Base-by-base conservation (phyloP, 2,888 invertebrate genomes). In the Xestia ashworthii region DNA sequence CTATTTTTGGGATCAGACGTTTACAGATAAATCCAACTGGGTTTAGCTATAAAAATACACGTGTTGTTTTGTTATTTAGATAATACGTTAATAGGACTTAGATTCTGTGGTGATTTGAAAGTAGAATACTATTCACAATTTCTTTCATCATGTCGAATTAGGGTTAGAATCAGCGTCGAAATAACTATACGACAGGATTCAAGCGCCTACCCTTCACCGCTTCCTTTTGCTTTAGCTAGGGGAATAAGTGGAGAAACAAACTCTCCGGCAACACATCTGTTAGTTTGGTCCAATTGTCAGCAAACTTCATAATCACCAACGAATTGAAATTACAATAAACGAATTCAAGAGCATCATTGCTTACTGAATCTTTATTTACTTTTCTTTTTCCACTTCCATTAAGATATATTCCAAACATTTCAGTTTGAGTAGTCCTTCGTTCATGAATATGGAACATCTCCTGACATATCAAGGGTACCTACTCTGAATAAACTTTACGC, bases 401-500 rank as follows among this genome's bases (percentile, higher is more conserved):
- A 11, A 41, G 38, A 46, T 72, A 53, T 53, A 38, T 74, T 53
- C 6, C 60, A 69, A 44, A n/a, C 12, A 55, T 62, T 32, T 62
- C 16, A 8, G 16, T 74, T 41, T 38, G 19, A 48, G 25, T n/a
- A 65, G 4, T 46, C 2, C 46, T 74, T 44, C 72, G 55, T 38
- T 38, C 12, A 14, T 65, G 12, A 81, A 48, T 64, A 55, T n/a
- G n/a, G 32, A 55, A 6, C 46, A 53, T 67, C 60, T 55, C 19
- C n/a, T 53, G 66, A 32, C 82, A 62, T 55, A 4, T 67, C 77
- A 67, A 82, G 46, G 53, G n/a, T 76, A 58, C n/a, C n/a, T n/a
- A n/a, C 55, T 82, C 32, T 2, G 66, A 58, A 82, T 78, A 76
- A 81, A 64, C 41, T 64, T 74, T n/a, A 76, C 68, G 48, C 38